These are phyloP conservation scores for Drosophila kohkoa DNA, from an alignment of 1,140 invertebrate genomes.

Conservation along the genomic window DNA sequence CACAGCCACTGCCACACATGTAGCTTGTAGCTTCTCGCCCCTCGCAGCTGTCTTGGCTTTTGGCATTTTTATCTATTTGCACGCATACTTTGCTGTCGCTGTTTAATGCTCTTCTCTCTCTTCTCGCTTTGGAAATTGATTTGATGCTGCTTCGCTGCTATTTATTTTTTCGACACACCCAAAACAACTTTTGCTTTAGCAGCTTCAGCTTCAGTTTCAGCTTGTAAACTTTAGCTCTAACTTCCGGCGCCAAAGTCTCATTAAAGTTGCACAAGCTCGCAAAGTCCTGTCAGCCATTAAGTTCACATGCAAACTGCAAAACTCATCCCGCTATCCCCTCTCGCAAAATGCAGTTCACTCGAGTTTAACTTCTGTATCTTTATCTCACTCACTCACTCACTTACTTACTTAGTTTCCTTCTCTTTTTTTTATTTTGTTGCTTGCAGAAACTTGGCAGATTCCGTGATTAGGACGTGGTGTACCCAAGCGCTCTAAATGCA, in stretches of 20 bases:
- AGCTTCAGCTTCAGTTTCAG: background rate
- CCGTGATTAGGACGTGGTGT: conserved; percentile 85
- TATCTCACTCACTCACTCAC: too few species aligned
- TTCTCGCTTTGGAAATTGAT: conserved; percentile 67
- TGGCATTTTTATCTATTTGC: conserved; percentile 76
- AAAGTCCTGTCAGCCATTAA: conserved; percentile 51
- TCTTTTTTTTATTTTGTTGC: conserved; percentile 29
- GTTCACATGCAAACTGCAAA: conserved; percentile 35
- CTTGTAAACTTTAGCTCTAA: conserved; percentile 23
- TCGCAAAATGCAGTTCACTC: conserved; percentile 20
- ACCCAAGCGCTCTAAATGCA: conserved; percentile 84
- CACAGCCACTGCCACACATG: conserved; percentile 29
- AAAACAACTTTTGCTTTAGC: conserved; percentile 42
- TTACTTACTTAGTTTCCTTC: background rate
- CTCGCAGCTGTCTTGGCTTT: background rate
- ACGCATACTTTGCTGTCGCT: conserved; percentile 67
- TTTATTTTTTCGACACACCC: conserved; percentile 22
- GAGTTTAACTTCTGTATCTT: conserved; percentile 9
- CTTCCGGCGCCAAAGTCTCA: conserved; percentile 32
- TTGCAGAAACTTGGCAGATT: conserved; percentile 72
- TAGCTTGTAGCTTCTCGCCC: background rate
- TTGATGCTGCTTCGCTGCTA: conserved; percentile 43
- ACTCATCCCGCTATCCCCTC: conserved; percentile 1
- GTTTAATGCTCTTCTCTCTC: conserved; percentile 59
- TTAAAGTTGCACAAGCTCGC: conserved; percentile 53